Conservation (phyloP, 37 sponge, comb jelly and placozoan genomes). For the Ianthella basta region DNA sequence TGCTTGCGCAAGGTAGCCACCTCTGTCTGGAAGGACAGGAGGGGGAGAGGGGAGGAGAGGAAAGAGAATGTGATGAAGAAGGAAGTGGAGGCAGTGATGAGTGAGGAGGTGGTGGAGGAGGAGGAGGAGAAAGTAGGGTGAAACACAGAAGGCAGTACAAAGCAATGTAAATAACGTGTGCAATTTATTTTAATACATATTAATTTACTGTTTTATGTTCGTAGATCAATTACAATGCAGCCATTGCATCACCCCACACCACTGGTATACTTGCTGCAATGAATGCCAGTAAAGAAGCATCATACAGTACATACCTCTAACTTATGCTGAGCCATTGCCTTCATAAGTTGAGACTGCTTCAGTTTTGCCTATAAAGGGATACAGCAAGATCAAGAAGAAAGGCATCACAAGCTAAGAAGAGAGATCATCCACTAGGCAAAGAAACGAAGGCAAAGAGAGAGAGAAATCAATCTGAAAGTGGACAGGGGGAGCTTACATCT, state of each 20-base stretch:
- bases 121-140: background rate
- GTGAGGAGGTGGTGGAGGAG: constrained; percentile 7
- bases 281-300: too few relatives aligned
- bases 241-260: too few relatives aligned
- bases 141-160: too few relatives aligned
- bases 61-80: background rate
- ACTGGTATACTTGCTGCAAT: too few relatives aligned
- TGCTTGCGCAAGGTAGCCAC: constrained; percentile 48
- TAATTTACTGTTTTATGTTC: too few relatives aligned
- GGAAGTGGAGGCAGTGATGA: too few relatives aligned
- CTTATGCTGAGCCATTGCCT: constrained; percentile 81
- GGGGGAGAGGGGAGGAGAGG: background rate
- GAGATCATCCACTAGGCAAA: background rate
- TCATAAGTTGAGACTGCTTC: constrained; percentile 78
- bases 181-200: too few relatives aligned
- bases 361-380: constrained; percentile 43
- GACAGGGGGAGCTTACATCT: background rate
- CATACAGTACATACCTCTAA: constrained; percentile 73
- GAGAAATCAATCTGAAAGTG: background rate
- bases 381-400: background rate
- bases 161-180: too few relatives aligned
- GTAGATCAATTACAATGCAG: too few relatives aligned
- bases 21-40: constrained; percentile 51
- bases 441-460: background rate
- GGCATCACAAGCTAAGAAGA: background rate